Percentiles rank a stretch among this genome's conserved stretches.
These are phyloP conservation scores for Urophycis tenuis DNA, from an alignment of 2,797 vertebrate genomes.

Conservation along the genomic window DNA sequence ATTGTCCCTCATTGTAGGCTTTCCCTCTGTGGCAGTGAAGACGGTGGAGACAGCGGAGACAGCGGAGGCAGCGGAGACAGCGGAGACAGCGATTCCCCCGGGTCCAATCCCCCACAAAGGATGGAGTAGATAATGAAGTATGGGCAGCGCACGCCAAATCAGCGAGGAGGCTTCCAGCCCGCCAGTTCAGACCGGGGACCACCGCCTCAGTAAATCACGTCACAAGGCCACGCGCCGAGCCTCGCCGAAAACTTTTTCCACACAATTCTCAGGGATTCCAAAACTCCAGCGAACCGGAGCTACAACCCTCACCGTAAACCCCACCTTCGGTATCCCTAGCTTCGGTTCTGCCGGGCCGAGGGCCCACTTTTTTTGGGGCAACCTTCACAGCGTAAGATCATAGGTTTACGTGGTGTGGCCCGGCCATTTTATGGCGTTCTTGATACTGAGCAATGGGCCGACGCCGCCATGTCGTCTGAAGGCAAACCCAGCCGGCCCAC, in stretches of 20 bases:
- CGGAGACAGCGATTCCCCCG: slow-evolving; percentile 63
- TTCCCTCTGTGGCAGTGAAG: slow-evolving; percentile 47
- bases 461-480: slow-evolving; percentile 26
- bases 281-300: background rate
- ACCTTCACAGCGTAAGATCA: background rate
- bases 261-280: background rate
- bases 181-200: slow-evolving; percentile 52
- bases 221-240: slow-evolving; percentile 52
- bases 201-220: slow-evolving; percentile 68
- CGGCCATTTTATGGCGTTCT: slow-evolving; percentile 35
- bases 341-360: background rate
- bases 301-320: background rate
- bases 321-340: background rate
- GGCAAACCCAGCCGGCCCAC: slow-evolving; percentile 33
- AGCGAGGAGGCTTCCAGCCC: slow-evolving; percentile 55
- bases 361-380: background rate
- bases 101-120: slow-evolving; percentile 68
- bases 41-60: slow-evolving; percentile 60
- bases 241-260: slow-evolving; percentile 47
- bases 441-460: slow-evolving; percentile 42
- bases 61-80: slow-evolving; percentile 52
- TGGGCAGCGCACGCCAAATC: slow-evolving; percentile 56
- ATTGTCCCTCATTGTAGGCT: slow-evolving; percentile 59
- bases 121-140: slow-evolving; percentile 66
- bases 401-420: background rate